Percentiles rank a stretch among this genome's conserved stretches.
Evolutionary conservation across 1,140 invertebrate species (phyloP).

Genomic region (Drosophila paulistorum): DNA sequence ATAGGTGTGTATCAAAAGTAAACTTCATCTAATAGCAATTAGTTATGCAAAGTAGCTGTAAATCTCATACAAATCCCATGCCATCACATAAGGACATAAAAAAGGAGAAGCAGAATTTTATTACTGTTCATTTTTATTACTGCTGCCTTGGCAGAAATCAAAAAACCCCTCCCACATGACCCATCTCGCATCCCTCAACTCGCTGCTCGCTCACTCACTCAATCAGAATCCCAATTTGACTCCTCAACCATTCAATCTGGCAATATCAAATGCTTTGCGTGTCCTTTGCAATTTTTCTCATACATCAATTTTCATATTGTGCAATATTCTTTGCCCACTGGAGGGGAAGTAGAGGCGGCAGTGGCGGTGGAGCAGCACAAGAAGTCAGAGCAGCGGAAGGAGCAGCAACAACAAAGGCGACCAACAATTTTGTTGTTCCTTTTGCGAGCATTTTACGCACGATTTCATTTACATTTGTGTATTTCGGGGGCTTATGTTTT

Average conservation of each 20-base stretch:
- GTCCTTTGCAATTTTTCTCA: constrained; percentile 75
- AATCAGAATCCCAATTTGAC: constrained; percentile 46
- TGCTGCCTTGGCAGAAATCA: constrained; percentile 63
- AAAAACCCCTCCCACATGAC: constrained; percentile 25
- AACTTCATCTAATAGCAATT: constrained; percentile 36
- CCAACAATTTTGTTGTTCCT: constrained; percentile 50
- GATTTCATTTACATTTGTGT: constrained; percentile 73
- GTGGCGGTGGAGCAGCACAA: neutral
- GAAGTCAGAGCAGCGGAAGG: neutral
- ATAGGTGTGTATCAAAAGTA: neutral
- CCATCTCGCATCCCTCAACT: neutral
- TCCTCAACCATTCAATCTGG: constrained; percentile 58
- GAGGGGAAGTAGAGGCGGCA: neutral
- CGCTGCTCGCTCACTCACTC: neutral
- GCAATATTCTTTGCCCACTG: constrained; percentile 19
- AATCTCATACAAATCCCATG: constrained; percentile 24
- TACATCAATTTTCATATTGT: constrained; percentile 79
- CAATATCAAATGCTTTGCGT: constrained; percentile 70
- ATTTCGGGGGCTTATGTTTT: constrained; percentile 29
- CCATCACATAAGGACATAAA: constrained; percentile 17
- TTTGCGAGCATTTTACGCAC: constrained; percentile 77
- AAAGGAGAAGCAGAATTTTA: constrained; percentile 53
- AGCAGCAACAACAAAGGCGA: neutral
- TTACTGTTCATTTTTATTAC: constrained; percentile 60
- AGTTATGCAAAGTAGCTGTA: constrained; percentile 49